phyloP scores from a whole-genome alignment of 2,888 invertebrate genomes.

The Germaria angustata region DNA sequence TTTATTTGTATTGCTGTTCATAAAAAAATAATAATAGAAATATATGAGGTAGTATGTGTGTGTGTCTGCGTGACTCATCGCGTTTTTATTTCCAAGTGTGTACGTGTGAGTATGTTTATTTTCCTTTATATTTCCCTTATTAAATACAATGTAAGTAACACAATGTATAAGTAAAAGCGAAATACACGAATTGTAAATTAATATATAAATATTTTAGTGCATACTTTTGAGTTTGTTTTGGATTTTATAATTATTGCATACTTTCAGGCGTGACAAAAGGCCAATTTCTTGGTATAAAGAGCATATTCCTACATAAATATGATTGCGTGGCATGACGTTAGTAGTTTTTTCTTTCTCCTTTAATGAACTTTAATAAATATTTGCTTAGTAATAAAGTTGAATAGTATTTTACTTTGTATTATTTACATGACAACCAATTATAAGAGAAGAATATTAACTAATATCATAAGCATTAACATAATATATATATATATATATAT shows the following conservation, averaged over 20 bases:
- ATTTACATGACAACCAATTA: not conserved
- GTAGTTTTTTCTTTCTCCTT: not conserved
- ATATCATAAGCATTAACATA: too few species aligned
- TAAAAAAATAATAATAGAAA: conserved; percentile 9
- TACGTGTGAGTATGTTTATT: not conserved
- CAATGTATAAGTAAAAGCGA: not conserved
- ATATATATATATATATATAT: too few species aligned
- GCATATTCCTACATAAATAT: not conserved
- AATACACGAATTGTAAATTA: conserved; percentile 1
- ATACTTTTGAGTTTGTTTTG: conserved; percentile 11
- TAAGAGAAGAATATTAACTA: too few species aligned
- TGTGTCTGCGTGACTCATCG: not conserved
- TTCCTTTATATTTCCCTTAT: not conserved
- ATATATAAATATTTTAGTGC: conserved; percentile 15
- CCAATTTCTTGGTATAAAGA: not conserved
- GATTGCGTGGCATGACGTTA: conserved; percentile 21
- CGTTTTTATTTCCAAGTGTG: not conserved
- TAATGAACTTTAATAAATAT: not conserved
- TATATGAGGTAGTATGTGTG: not conserved
- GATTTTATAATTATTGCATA: conserved; percentile 34
- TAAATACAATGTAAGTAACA: not conserved
- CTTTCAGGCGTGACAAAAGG: conserved; percentile 31
- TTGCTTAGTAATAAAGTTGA: not conserved
- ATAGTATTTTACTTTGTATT: not conserved
- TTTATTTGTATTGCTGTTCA: not conserved